phyloP scores from a whole-genome alignment of 1,140 invertebrate genomes.

The Oncopodura yosiiana region DNA sequence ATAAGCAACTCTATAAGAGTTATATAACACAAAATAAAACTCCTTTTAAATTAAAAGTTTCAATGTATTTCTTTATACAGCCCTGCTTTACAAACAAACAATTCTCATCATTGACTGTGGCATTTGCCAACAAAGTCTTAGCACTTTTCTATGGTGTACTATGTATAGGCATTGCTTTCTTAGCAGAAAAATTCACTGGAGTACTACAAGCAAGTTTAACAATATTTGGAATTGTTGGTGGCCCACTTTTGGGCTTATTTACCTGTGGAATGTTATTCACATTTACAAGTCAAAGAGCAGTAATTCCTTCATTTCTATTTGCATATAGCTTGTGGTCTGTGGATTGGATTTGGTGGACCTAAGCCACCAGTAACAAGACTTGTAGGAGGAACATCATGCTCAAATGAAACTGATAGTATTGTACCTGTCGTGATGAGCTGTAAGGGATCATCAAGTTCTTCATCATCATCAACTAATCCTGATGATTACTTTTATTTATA shows the following conservation, averaged over 20 bases:
- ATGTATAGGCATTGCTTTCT: slow-evolving; percentile 59
- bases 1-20: neutral
- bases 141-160: slow-evolving; percentile 57
- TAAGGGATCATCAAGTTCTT: neutral
- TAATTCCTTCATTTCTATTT: slow-evolving; percentile 51
- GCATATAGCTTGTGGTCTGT: slow-evolving; percentile 62
- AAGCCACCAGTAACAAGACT: slow-evolving; percentile 52
- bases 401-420: neutral
- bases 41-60: neutral
- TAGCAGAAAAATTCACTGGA: slow-evolving; percentile 61
- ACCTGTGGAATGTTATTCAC: slow-evolving; percentile 63
- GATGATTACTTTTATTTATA: slow-evolving; percentile 56
- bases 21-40: neutral
- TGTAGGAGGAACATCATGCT: slow-evolving; percentile 8
- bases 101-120: neutral
- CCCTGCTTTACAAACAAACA: slow-evolving; percentile 7
- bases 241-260: slow-evolving; percentile 67
- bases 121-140: slow-evolving; percentile 46
- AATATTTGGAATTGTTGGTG: slow-evolving; percentile 69
- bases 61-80: neutral
- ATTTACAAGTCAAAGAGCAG: slow-evolving; percentile 55
- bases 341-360: slow-evolving; percentile 76
- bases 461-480: neutral
- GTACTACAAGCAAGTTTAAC: slow-evolving; percentile 62
- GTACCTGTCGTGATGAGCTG: neutral